Evolutionary conservation across 2,797 vertebrate genomes (phyloP).

Genomic region (Carcharodon carcharias): DNA sequence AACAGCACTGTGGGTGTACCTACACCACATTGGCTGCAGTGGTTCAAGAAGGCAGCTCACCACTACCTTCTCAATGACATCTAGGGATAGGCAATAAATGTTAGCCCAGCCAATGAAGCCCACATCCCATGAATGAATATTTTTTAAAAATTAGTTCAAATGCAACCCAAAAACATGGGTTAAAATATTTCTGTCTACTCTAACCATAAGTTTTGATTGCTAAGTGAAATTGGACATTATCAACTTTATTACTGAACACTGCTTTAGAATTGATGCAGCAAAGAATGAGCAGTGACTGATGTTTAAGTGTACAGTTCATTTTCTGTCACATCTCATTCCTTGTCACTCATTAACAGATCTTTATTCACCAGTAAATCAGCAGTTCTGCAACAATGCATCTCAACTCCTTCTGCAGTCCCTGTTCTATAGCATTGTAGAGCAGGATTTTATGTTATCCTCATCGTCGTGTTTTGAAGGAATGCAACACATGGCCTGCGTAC

Average conservation of each 20-base stretch:
- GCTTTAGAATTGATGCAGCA: neutral
- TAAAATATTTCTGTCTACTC: neutral
- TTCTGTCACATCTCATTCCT: neutral
- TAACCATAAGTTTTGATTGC: too few species aligned
- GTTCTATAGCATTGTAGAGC: neutral
- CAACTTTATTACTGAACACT: neutral
- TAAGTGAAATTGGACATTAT: neutral
- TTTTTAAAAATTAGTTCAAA: neutral
- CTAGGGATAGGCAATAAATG: too few species aligned
- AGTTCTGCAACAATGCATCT: neutral
- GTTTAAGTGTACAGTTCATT: neutral
- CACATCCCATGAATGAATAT: too few species aligned
- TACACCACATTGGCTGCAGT: too few species aligned
- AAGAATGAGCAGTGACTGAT: neutral
- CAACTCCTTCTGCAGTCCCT: neutral
- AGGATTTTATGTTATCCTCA: too few species aligned
- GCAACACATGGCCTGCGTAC: too few species aligned
- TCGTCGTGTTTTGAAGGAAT: too few species aligned
- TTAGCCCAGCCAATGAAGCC: too few species aligned
- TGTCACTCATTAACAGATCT: neutral
- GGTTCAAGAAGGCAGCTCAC: too few species aligned
- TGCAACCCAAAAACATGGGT: neutral
- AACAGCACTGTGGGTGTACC: too few species aligned
- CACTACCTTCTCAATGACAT: too few species aligned
- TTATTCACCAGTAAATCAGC: neutral